Percentiles rank a stretch among this genome's conserved stretches.
Evolutionary conservation across 2,113 vertebrate genomes (phyloP).

Genomic region (Meriones unguiculatus): DNA sequence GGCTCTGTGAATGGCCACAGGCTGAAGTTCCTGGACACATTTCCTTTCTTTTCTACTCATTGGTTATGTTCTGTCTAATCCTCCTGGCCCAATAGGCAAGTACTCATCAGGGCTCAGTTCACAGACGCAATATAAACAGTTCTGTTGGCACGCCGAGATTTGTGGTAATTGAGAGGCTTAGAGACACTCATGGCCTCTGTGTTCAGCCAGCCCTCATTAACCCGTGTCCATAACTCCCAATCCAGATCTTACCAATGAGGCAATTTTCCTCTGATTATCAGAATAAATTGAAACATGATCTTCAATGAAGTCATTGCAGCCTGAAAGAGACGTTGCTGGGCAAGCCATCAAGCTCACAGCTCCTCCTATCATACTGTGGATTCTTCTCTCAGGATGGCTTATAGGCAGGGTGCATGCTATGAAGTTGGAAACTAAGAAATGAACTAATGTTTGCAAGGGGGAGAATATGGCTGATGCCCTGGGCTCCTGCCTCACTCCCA

Average conservation of each 20-base stretch:
- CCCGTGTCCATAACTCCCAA: background rate
- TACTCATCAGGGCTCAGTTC: background rate
- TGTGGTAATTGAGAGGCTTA: background rate
- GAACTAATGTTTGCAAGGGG: background rate
- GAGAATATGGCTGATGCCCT: background rate
- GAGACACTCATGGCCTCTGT: background rate
- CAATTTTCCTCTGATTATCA: background rate
- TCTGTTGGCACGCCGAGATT: background rate
- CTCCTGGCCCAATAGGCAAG: background rate
- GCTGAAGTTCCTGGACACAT: background rate
- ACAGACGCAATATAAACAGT: background rate
- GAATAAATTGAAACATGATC: background rate
- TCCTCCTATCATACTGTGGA: background rate
- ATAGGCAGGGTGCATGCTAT: background rate
- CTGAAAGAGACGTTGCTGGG: background rate
- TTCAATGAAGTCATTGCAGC: background rate
- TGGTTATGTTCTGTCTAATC: background rate
- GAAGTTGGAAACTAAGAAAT: background rate
- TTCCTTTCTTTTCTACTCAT: too few relatives aligned
- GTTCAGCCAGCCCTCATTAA: background rate
- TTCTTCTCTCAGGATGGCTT: background rate
- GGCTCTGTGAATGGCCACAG: background rate
- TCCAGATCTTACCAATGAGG: background rate
- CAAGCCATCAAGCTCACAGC: fast-evolving
- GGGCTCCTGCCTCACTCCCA: fast-evolving